Base-by-base conservation (phyloP, 1,140 invertebrate genomes). In the Matsumurasca onukii region DNA sequence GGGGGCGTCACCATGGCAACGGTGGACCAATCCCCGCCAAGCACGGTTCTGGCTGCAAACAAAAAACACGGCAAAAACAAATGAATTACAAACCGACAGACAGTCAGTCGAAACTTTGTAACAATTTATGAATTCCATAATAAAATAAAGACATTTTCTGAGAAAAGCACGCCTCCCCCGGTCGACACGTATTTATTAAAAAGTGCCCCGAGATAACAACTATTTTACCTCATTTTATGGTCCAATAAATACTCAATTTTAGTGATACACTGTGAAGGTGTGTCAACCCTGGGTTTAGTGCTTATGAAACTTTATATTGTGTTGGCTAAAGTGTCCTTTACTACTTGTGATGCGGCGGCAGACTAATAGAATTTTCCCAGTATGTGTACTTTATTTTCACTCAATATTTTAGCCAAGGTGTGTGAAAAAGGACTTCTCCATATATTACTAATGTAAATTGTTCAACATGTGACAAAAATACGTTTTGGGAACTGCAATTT, bases 51-150 rank as follows among this genome's bases (percentile, higher is more conserved):
- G 34, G 5, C n/a, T n/a, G 9, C 22, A 52, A 52, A 52, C 49
- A 52, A 52, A 52, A 52, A 52, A 52, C 49, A 52, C 49, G 13
- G 49, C 49, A 52, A 52, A 52, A 52, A 52, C 49, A 52, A 52
- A 52, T 52, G 49, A 52, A 52, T 52, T 52, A 52, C 49, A 52
- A 52, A 52, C 49, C 12, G 49, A 52, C 12, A 20, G 49, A 52
- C 49, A 52, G 49, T 5, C 5, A 22, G 49, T 15, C 20, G 49
- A 52, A 22, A 52, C 49, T 52, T 52, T 52, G 49, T 52, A 52
- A 22, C 49, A 52, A 24, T 52, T 52, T 52, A 52, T n/a, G 12
- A 52, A 52, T 52, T n/a, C 49, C 22, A 52, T 52, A 52, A 52
- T 24, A 52, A 52, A n/a, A 52, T 52, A 52, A 52, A 24, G 49